Evolutionary conservation across 1,140 invertebrate species (phyloP).

Genomic region (Drosophila quadrilineata): DNA sequence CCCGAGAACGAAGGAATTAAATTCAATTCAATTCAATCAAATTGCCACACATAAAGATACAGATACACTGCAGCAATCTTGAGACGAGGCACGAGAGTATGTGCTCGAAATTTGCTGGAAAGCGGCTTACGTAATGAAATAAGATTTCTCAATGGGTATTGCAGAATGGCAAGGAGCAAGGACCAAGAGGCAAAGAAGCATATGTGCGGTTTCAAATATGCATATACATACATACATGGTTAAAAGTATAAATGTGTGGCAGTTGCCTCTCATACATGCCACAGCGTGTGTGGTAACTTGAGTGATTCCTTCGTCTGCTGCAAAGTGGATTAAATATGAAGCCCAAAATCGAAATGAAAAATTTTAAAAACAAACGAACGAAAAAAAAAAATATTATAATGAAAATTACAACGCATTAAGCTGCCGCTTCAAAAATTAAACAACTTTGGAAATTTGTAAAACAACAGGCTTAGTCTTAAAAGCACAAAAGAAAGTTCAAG

Average conservation of each 20-base stretch:
- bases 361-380: no score
- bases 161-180: neutral
- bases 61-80: neutral
- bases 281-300: no score
- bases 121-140: constrained; percentile 55
- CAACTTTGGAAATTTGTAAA: no score
- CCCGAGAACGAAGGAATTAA: constrained; percentile 6
- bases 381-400: no score
- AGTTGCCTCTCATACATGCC: no score
- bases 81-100: constrained; percentile 6
- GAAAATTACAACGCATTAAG: no score
- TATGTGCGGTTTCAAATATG: neutral
- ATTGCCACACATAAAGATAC: constrained; percentile 11
- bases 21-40: constrained; percentile 40
- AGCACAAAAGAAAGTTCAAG: neutral
- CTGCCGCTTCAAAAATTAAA: no score
- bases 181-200: neutral
- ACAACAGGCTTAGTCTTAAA: no score
- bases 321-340: no score
- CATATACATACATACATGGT: constrained; percentile 31
- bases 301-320: no score
- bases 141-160: constrained; percentile 29
- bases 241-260: no score
- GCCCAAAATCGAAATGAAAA: no score
- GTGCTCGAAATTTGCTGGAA: constrained; percentile 22